Conservation (phyloP, 1,140 invertebrate species). For the Euwallacea similis region DNA sequence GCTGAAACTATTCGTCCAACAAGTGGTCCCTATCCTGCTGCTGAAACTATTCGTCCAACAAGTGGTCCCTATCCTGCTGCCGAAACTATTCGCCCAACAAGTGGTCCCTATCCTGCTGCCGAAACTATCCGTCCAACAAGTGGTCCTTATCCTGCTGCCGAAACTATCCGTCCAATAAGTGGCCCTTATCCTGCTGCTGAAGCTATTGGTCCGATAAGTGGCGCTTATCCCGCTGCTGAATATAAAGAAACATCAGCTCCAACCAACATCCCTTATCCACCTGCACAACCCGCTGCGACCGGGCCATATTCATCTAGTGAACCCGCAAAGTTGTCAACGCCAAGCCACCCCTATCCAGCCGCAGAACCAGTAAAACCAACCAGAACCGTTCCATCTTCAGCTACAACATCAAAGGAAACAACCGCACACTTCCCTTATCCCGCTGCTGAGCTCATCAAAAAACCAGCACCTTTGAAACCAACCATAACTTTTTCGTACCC, state of each 20-base stretch:
- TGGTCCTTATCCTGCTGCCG: slow-evolving; percentile 15
- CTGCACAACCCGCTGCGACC: neutral
- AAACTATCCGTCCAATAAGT: neutral
- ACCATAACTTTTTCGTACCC: neutral
- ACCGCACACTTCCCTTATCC: slow-evolving; percentile 7
- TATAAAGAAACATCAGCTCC: neutral
- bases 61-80: too few relatives aligned
- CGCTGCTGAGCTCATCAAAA: neutral
- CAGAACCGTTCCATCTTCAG: slow-evolving; percentile 9
- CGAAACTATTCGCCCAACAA: neutral
- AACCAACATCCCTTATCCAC: slow-evolving; percentile 1
- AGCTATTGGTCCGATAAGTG: neutral
- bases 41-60: too few relatives aligned
- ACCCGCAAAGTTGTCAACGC: neutral
- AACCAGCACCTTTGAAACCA: neutral
- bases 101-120: slow-evolving; percentile 3
- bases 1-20: too few relatives aligned
- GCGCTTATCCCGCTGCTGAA: neutral
- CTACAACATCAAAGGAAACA: slow-evolving; percentile 1
- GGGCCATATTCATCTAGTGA: neutral
- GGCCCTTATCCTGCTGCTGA: slow-evolving; percentile 17
- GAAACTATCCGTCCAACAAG: neutral
- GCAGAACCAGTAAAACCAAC: slow-evolving; percentile 9
- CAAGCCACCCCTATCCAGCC: slow-evolving; percentile 1
- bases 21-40: too few relatives aligned